These are phyloP conservation scores for Aurelia aurita complex sp. Pacific DNA, from an alignment of 30 jellyfish, hydroid and myxozoan species.

Conservation along the genomic window DNA sequence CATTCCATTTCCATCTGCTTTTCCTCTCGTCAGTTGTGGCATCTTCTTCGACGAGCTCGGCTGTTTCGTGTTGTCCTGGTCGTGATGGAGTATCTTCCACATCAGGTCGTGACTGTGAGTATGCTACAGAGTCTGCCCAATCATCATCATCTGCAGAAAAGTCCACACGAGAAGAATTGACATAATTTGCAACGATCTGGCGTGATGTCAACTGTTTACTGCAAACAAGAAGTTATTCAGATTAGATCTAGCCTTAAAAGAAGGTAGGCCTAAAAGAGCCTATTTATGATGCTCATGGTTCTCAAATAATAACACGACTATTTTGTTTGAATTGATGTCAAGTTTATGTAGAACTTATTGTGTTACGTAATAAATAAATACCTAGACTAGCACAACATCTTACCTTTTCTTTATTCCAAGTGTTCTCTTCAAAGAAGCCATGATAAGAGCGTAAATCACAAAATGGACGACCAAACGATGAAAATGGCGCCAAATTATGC, in stretches of 20 bases:
- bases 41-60: slow-evolving; percentile 1
- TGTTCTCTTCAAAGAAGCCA: too few relatives aligned
- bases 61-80: not conserved
- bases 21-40: not conserved
- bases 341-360: too few relatives aligned
- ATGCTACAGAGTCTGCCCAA: not conserved
- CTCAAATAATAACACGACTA: too few relatives aligned
- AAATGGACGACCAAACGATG: too few relatives aligned
- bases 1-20: too few relatives aligned
- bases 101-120: not conserved
- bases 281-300: not conserved
- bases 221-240: not conserved
- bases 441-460: too few relatives aligned
- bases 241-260: not conserved
- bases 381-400: too few relatives aligned
- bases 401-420: too few relatives aligned
- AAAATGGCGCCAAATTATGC: too few relatives aligned
- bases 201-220: slow-evolving; percentile 5
- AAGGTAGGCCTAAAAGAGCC: not conserved
- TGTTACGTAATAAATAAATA: too few relatives aligned
- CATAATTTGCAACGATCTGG: not conserved
- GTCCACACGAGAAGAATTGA: not conserved
- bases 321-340: too few relatives aligned
- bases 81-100: not conserved
- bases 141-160: not conserved